Evolutionary conservation across 2,113 vertebrate genomes (phyloP).

Genomic region (Castor canadensis): DNA sequence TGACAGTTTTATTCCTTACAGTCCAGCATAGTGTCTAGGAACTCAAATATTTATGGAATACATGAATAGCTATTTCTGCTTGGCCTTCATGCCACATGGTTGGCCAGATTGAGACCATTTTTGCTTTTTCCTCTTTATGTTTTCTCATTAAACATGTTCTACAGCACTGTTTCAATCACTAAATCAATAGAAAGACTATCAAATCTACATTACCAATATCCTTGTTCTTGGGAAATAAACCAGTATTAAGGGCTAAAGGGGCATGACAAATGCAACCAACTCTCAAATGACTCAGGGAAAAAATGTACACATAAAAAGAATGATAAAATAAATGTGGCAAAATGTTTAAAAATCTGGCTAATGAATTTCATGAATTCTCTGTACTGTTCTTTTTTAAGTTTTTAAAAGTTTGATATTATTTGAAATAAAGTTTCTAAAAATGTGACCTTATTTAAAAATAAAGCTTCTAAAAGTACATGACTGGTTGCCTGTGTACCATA

Average conservation of each 20-base stretch:
- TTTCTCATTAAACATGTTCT: slow-evolving; percentile 28
- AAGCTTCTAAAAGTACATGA: background rate
- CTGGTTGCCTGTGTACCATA: no score
- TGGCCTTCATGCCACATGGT: background rate
- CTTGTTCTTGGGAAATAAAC: slow-evolving; percentile 37
- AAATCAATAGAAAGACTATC: background rate
- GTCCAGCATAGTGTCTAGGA: background rate
- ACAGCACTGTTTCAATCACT: background rate
- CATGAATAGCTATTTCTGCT: slow-evolving; percentile 41
- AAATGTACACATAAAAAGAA: background rate
- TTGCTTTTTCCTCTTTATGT: background rate
- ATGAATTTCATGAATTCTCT: slow-evolving; percentile 22
- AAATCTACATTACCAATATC: slow-evolving; percentile 14
- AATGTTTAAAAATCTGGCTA: slow-evolving; percentile 12
- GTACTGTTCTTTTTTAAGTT: background rate
- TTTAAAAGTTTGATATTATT: background rate
- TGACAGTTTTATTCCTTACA: background rate
- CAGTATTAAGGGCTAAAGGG: background rate
- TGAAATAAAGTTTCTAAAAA: background rate
- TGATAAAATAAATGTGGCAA: background rate
- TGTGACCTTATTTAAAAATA: slow-evolving; percentile 31
- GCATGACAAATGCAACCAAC: slow-evolving; percentile 8
- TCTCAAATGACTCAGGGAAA: background rate
- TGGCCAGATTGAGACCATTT: slow-evolving; percentile 19
- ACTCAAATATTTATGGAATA: background rate